These are phyloP conservation scores for Plagodis dolabraria DNA, from an alignment of 2,888 invertebrate species.

Conservation along the genomic window DNA sequence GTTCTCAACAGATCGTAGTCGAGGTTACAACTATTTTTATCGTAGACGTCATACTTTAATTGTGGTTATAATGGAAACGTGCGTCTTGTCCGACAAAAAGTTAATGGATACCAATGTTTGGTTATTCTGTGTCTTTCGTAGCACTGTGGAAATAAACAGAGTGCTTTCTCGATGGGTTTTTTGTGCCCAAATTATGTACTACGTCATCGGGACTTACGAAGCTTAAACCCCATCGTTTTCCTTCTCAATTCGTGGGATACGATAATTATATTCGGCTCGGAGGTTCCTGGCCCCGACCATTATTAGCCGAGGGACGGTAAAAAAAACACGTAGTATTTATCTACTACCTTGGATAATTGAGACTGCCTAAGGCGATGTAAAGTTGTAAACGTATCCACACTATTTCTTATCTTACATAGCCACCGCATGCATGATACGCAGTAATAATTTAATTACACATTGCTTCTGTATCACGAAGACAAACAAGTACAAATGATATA, in stretches of 20 bases:
- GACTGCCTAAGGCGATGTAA: slow-evolving; percentile 38
- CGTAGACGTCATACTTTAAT: slow-evolving; percentile 3
- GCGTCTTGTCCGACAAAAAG: slow-evolving; percentile 61
- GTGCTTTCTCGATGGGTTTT: slow-evolving; percentile 43
- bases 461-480: too few relatives aligned
- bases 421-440: too few relatives aligned
- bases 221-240: slow-evolving; percentile 73
- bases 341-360: slow-evolving; percentile 47
- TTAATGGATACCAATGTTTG: slow-evolving; percentile 62
- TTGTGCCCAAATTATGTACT: slow-evolving; percentile 55
- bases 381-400: not conserved
- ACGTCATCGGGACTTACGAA: slow-evolving; percentile 69
- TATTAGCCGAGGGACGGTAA: slow-evolving; percentile 58
- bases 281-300: slow-evolving; percentile 41
- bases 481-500: too few relatives aligned
- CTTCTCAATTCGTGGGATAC: slow-evolving; percentile 74
- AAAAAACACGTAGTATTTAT: slow-evolving; percentile 42
- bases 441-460: too few relatives aligned
- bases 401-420: too few relatives aligned
- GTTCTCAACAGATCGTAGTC: too few relatives aligned
- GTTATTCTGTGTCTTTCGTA: slow-evolving; percentile 49
- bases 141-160: slow-evolving; percentile 48
- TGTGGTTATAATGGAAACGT: slow-evolving; percentile 40
- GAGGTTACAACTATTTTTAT: too few relatives aligned
- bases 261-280: slow-evolving; percentile 63